Percentiles rank a stretch among this genome's conserved stretches.
These are phyloP conservation scores for Ascaphus truei DNA, from an alignment of 2,113 vertebrate genomes.

Conservation along the genomic window DNA sequence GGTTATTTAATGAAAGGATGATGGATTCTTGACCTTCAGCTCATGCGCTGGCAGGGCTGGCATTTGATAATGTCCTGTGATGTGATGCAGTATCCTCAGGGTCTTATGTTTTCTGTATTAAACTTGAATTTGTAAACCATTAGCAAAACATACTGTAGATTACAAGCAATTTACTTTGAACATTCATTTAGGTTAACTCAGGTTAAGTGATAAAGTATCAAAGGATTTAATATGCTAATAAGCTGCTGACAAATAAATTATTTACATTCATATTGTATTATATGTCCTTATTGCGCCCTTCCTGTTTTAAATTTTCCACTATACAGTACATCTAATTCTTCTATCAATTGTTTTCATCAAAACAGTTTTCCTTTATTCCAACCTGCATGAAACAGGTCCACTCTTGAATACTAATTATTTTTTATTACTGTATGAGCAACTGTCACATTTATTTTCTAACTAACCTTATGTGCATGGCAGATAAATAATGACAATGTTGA, in stretches of 20 bases:
- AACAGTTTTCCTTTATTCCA: too few relatives aligned
- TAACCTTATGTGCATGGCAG: too few relatives aligned
- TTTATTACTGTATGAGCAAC: too few relatives aligned
- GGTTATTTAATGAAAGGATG: conserved; percentile 67
- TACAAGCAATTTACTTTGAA: conserved; percentile 20
- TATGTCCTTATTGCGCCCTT: not conserved
- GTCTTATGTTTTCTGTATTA: conserved; percentile 20
- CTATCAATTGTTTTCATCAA: too few relatives aligned
- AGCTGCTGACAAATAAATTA: not conserved
- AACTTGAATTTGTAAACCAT: conserved; percentile 17
- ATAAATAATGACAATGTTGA: too few relatives aligned
- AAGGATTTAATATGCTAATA: conserved; percentile 26
- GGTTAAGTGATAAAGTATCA: conserved; percentile 26
- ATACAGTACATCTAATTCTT: too few relatives aligned
- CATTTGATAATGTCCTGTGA: conserved; percentile 46
- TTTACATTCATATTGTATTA: not conserved
- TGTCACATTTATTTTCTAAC: too few relatives aligned
- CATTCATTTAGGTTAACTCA: not conserved
- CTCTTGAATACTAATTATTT: too few relatives aligned
- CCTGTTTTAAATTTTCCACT: too few relatives aligned
- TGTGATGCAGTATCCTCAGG: conserved; percentile 17
- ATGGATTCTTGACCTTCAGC: conserved; percentile 68
- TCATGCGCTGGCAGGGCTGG: conserved; percentile 35
- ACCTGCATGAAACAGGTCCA: too few relatives aligned
- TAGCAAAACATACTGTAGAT: conserved; percentile 8